Evolutionary conservation across 2,888 invertebrate species (phyloP), one percentile per base, ranked within the genome.

Genomic region (Elgonia sp.): DNA sequence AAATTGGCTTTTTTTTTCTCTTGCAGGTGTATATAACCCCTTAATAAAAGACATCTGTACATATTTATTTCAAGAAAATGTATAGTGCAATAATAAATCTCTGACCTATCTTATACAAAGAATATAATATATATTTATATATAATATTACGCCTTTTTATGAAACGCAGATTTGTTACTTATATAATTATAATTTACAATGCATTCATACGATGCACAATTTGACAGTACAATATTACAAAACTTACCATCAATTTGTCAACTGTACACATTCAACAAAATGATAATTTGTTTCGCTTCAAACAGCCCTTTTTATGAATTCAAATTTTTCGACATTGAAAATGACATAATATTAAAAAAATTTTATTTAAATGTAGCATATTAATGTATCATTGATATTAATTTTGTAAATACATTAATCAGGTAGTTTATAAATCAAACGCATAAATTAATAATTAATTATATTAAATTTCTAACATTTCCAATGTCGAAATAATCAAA

Each of bases 11-110:
- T n/a, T n/a, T n/a, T n/a, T n/a, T n/a, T n/a, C n/a, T n/a, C n/a
- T n/a, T n/a, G n/a, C n/a, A n/a, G n/a, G n/a, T n/a, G n/a, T n/a
- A n/a, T n/a, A n/a, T n/a, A n/a, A n/a, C n/a, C n/a, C n/a, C n/a
- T 63, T 72, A 46, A n/a, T 83, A 76, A 83, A 84, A 77, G 76
- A 46, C 67, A 42, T 84, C 76, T 86, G 86, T 86, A 86, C 86
- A 86, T 76, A 77, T 86, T 86, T 82, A 86, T 82, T 86, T 76
- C 60, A 86, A 65, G 62, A 81, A 81, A 82, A 62, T 76, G 85
- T 76, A 86, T 76, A 86, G 76, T 82, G 82, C 77, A 86, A 50
- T 86, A 81, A 86, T 86, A 86, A 82, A 86, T 86, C 86, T 82
- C 77, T 76, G 85, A 65, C 53, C 80, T 85, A 82, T 86, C 70